Evolutionary conservation across 2,113 vertebrate genomes (phyloP), one percentile per base, ranked within the genome.

Genomic region (Tychaedon coryphoeus): DNA sequence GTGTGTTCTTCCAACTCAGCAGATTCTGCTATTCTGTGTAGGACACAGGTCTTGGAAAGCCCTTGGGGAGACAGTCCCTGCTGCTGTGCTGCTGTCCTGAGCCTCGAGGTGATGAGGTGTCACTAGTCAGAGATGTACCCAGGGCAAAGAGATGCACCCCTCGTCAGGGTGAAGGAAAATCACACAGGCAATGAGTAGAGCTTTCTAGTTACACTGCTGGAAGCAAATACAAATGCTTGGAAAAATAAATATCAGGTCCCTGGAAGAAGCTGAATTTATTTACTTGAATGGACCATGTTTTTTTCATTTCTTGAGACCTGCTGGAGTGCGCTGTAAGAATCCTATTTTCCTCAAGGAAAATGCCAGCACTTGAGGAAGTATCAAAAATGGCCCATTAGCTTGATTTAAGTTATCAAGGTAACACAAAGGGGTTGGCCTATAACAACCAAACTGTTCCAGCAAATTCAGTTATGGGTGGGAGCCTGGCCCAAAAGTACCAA

Each of bases 91-190:
- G 50, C 33, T 70, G 14, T 33, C 19, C 20, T 53, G 50, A 86
- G 13, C 40, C 54, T 26, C 0, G 0, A n/a, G n/a, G 11, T 26
- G 17, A 58, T n/a, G 29, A 34, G 10, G 10, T 12, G 6, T 17
- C 17, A 9, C 0, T 1, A 14, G 28, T 43, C 31, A 58, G 15
- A 18, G 28, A 20, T 23, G 22, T 8, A 53, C 5, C 18, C 5
- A 0, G 11, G 24, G 47, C 58, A 71, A 66, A 82, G 19, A 18
- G 29, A 28, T 17, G 14, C 24, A 62, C 1, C 22, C 10, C 0
- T 50, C 34, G 29, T 19, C 20, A 56, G 11, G 10, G 20, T 20
- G 15, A 33, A 23, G 10, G 34, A 53, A 34, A 80, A n/a, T 26
- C 29, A 22, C 3, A 1, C 0, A 50, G 31, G 14, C 45, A 85